These are phyloP conservation scores for Ondatra zibethicus DNA, from an alignment of 2,113 vertebrate species.

Conservation along the genomic window DNA sequence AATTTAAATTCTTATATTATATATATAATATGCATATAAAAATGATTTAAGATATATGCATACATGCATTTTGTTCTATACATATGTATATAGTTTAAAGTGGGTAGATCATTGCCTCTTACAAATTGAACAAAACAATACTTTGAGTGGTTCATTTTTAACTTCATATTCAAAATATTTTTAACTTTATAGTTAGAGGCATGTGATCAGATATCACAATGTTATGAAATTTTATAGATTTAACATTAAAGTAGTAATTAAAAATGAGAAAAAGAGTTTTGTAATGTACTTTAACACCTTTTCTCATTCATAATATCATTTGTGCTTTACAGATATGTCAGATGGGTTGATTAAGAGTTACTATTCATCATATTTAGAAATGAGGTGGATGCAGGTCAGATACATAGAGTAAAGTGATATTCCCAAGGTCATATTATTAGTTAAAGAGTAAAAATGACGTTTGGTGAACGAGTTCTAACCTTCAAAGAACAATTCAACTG, in stretches of 20 bases:
- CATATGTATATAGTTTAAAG: background rate
- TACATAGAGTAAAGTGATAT: background rate
- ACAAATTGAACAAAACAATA: background rate
- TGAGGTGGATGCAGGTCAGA: background rate
- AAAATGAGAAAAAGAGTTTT: background rate
- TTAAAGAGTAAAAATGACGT: background rate
- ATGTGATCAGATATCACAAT: background rate
- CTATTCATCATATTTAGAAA: slow-evolving; percentile 33
- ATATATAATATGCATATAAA: background rate
- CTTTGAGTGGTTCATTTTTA: background rate
- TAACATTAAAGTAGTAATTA: background rate
- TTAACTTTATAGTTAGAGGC: background rate
- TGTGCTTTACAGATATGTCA: background rate
- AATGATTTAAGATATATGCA: background rate
- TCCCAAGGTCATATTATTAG: background rate
- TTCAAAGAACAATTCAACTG: background rate
- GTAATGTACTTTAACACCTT: background rate
- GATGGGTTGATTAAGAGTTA: background rate
- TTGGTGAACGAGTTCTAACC: background rate
- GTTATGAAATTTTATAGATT: background rate
- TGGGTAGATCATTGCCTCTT: background rate
- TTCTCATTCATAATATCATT: slow-evolving; percentile 8
- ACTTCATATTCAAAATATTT: background rate
- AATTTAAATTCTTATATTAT: background rate
- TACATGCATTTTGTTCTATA: slow-evolving; percentile 3